phyloP scores from a whole-genome alignment of 2,797 vertebrate genomes.

The Tinamus major region DNA sequence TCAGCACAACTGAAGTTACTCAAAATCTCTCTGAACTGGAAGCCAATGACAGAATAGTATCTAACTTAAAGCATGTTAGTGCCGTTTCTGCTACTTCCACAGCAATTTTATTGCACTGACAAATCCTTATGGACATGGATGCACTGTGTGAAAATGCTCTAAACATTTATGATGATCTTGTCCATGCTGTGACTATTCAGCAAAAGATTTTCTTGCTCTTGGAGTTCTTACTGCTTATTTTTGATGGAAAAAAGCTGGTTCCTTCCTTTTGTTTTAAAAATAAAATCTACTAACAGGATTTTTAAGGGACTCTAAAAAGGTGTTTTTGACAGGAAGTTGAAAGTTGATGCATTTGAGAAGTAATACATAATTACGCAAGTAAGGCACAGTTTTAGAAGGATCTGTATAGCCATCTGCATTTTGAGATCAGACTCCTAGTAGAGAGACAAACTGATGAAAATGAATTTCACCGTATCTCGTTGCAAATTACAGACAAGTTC shows the following conservation, averaged over 20 bases:
- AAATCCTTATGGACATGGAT: neutral
- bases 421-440: neutral
- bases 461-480: neutral
- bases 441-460: neutral
- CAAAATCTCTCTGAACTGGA: neutral
- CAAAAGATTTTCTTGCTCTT: neutral
- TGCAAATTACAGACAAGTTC: neutral
- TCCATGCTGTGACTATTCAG: neutral
- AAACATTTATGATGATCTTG: neutral
- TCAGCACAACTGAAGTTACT: neutral
- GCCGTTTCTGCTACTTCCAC: neutral
- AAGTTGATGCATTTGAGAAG: neutral
- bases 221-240: neutral
- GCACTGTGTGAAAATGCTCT: neutral
- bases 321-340: neutral
- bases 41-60: neutral
- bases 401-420: neutral
- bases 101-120: neutral
- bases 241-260: neutral
- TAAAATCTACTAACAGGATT: neutral
- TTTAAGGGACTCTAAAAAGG: neutral
- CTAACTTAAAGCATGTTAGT: too few relatives aligned
- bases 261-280: neutral
- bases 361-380: neutral
- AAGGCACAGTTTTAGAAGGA: neutral